Base-by-base conservation (phyloP, 2,113 vertebrate genomes). In the Speoplatyrhinus poulsoni region DNA sequence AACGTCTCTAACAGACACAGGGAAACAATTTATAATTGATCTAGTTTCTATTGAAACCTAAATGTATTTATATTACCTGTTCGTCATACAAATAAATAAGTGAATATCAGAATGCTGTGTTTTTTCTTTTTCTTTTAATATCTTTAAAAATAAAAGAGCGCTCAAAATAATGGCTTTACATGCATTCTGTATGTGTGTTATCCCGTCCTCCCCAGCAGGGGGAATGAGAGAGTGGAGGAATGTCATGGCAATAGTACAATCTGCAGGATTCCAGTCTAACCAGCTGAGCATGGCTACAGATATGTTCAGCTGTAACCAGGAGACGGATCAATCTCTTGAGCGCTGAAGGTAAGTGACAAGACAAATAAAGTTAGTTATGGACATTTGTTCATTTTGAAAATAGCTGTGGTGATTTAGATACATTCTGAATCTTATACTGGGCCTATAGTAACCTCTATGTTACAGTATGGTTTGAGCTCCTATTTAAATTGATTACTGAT, bases 151-250 rank as follows among this genome's bases (percentile, higher is more conserved):
- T 3, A 12, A 3, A 13, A 7, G 10, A 17, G 55, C 12, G 48
- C 15, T 62, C 60, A 19, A 19, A 19, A 19, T 46, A 46, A 36
- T 46, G 36, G 7, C 60, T 46, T 12, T 41, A 3, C 49, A 50
- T 50, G n/a, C 57, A 59, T 6, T 12, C 52, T 5, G 52, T 54
- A 9, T n/a, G 16, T 60, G 58, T 60, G 11, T 8, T 60, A 15
- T 41, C n/a, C 0, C 0, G 26, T 41, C 12, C 59, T 46, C 6
- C 73, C 82, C 86, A 85, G 78, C 71, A 90, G 82, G 65, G 83
- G 79, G 70, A 7, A 19, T 32, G 15, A n/a, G 17, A 32, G 32
- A 12, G 19, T 32, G 26, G 9, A 11, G 15, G 57, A 36, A 41
- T 3, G n/a, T 9, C 46, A 26, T 17, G 7, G 8, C 50, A 56